Base-by-base conservation (phyloP, 2,113 vertebrate genomes). In the Bostrychus sinensis region DNA sequence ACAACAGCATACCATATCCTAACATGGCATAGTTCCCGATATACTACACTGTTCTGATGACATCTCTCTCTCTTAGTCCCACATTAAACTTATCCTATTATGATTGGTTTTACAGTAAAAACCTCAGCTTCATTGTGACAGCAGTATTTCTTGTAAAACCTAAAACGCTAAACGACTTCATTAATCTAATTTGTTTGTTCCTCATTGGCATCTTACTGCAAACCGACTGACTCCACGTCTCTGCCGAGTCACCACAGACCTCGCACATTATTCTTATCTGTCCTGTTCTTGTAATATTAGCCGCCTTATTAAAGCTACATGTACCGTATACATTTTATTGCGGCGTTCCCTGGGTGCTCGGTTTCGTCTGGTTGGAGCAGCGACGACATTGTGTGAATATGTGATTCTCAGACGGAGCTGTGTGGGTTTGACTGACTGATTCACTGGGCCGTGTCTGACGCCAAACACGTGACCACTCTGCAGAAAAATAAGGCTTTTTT, bases 361-460 rank as follows among this genome's bases (percentile, higher is more conserved):
- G 16, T 62, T 70, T 81, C 51, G 51, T 80, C 43, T 66, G 30
- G 66, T 62, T 72, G 25, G 38, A 50, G 12, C 38, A 46, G 64
- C 1, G 22, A 53, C 28, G 43, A 56, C 60, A 57, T 7, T 1
- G 17, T 43, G 57, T 54, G 56, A 32, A 55, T 69, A 17, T 58
- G 38, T 50, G 62, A 57, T 69, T 77, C 25, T 56, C 68, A 70
- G 72, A 76, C 69, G 68, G 45, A 3, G 23, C 54, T 46, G 51
- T 57, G 75, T 38, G 7, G 66, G 57, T 76, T 75, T 70, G 77
- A 62, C 55, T 62, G 50, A 58, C 59, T 70, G 51, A 39, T 63
- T 82, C 82, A 81, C 50, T 70, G 72, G 65, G 69, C 72, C 39
- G 0, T 48, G 28, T 78, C 72, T 23, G 22, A 28, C 55, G 64